Conservation (phyloP, 2,888 invertebrate species). For the Palloptera scutellata region DNA sequence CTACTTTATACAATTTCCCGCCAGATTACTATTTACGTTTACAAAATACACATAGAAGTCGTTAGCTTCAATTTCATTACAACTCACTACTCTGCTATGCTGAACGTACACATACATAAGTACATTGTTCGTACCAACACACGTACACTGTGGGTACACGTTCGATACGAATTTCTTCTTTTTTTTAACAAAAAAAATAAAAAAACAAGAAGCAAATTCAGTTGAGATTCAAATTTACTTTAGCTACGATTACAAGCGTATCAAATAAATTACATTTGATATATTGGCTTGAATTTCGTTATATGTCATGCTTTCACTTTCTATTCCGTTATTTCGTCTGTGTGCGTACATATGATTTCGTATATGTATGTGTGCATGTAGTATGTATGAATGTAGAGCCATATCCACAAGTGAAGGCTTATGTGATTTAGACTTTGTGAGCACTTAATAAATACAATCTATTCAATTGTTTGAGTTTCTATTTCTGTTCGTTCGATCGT, state of each 20-base stretch:
- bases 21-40: not conserved
- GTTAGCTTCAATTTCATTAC: not conserved
- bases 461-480: too few species aligned
- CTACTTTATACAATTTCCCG: not conserved
- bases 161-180: too few species aligned
- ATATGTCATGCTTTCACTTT: constrained; percentile 8
- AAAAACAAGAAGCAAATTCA: constrained; percentile 4
- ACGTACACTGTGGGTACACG: too few species aligned
- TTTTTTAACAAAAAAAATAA: too few species aligned
- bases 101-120: not conserved
- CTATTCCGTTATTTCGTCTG: too few species aligned
- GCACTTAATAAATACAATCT: too few species aligned
- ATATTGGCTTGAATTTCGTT: constrained; percentile 34
- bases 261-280: constrained; percentile 38
- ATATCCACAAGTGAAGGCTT: too few species aligned
- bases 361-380: too few species aligned
- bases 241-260: constrained; percentile 31
- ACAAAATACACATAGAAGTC: not conserved
- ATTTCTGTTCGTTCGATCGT: too few species aligned
- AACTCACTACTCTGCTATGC: not conserved
- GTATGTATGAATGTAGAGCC: too few species aligned
- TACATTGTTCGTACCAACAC: not conserved
- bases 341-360: too few species aligned
- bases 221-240: constrained; percentile 31
- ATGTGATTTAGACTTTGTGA: too few species aligned